Evolutionary conservation across 1,140 invertebrate species (phyloP).

Genomic region (Tetragonula clypearis): DNA sequence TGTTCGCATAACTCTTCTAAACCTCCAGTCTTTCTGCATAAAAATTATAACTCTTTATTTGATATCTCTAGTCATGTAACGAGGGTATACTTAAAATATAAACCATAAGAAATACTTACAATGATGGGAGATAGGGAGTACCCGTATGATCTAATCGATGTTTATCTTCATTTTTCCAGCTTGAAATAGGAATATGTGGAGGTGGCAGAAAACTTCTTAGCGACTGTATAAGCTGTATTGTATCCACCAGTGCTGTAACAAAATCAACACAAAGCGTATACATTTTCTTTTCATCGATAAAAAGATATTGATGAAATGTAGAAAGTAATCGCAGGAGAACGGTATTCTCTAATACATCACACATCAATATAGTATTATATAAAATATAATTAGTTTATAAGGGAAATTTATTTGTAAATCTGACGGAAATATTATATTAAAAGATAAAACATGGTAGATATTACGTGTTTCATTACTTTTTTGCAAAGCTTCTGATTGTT

Average conservation of each 20-base stretch:
- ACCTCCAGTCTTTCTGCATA: slow-evolving; percentile 71
- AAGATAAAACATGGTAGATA: background rate
- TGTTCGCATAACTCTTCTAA: slow-evolving; percentile 75
- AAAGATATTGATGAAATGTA: background rate
- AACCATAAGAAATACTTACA: slow-evolving; percentile 71
- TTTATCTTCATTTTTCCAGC: slow-evolving; percentile 93
- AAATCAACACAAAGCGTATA: slow-evolving; percentile 49
- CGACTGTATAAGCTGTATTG: slow-evolving; percentile 92
- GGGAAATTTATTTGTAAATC: slow-evolving; percentile 1
- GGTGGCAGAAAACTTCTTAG: slow-evolving; percentile 91
- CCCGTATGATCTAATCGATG: slow-evolving; percentile 83
- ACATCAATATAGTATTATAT: background rate
- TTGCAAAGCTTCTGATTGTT: slow-evolving; percentile 92
- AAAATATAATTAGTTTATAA: slow-evolving; percentile 20
- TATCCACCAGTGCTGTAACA: slow-evolving; percentile 89
- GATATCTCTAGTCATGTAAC: slow-evolving; percentile 51
- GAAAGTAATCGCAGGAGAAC: slow-evolving; percentile 1
- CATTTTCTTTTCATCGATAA: background rate
- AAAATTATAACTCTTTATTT: slow-evolving; percentile 52
- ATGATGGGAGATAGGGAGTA: slow-evolving; percentile 74
- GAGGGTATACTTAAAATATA: slow-evolving; percentile 45
- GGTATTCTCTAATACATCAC: slow-evolving; percentile 4
- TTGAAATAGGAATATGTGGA: slow-evolving; percentile 92
- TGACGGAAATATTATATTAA: slow-evolving; percentile 18
- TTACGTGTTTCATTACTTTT: slow-evolving; percentile 85